A percentile compares a stretch with the other conserved stretches of the same genome.
These are phyloP conservation scores for Neotoxoptera formosana DNA, from an alignment of 1,140 invertebrate genomes.

Conservation along the genomic window DNA sequence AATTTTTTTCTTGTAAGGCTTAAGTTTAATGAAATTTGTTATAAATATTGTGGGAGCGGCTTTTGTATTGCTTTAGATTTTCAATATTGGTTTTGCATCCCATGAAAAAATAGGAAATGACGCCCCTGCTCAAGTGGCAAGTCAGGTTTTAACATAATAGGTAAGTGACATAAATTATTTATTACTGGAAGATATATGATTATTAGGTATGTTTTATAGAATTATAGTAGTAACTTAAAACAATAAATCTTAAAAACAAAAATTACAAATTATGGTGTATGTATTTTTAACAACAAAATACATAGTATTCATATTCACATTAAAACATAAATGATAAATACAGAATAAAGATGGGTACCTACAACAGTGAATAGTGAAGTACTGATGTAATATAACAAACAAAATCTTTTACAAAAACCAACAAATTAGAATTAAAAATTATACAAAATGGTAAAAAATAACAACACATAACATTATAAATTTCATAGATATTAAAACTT, in stretches of 20 bases:
- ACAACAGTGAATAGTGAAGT: neutral
- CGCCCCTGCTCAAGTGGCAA: neutral
- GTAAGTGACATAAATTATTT: neutral
- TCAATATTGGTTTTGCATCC: too few species aligned
- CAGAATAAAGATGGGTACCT: neutral
- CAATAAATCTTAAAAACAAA: neutral
- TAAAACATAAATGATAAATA: neutral
- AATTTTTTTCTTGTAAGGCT: too few species aligned
- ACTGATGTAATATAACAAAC: neutral
- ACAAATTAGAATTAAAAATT: neutral
- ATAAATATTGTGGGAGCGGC: too few species aligned
- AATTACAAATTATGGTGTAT: neutral
- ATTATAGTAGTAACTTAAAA: neutral
- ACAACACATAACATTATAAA: neutral
- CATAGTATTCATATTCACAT: neutral
- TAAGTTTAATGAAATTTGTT: too few species aligned
- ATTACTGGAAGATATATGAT: neutral
- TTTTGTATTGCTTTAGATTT: too few species aligned
- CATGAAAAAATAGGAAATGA: too few species aligned
- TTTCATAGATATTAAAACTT: neutral
- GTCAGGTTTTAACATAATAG: neutral
- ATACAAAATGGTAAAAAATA: neutral
- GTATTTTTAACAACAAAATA: neutral
- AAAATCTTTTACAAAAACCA: neutral
- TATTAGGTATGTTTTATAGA: slow-evolving; percentile 13